Conservation (phyloP, 2,113 vertebrate species). For the Picathartes gymnocephalus region DNA sequence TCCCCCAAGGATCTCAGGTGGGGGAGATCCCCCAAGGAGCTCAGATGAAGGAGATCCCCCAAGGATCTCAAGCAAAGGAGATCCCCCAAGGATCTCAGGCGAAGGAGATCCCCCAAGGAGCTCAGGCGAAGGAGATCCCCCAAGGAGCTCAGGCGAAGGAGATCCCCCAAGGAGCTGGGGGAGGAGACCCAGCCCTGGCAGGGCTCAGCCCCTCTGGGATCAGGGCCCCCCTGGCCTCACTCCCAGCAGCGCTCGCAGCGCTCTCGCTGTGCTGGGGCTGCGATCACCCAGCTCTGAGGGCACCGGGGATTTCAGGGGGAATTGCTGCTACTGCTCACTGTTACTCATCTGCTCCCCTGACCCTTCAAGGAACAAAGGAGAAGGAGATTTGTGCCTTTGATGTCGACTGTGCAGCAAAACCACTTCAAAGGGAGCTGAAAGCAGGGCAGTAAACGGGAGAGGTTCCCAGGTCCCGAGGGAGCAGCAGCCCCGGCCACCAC, state of each 20-base stretch:
- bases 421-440: not conserved
- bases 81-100: not conserved
- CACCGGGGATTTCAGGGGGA: not conserved
- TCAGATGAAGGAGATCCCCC: not conserved
- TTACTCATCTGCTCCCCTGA: not conserved
- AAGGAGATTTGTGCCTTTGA: not conserved
- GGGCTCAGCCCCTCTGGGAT: too few relatives aligned
- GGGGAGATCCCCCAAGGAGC: too few relatives aligned
- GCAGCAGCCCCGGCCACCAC: not conserved
- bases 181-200: rapidly evolving
- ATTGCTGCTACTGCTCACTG: not conserved
- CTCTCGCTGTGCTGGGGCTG: not conserved
- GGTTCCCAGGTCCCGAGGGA: not conserved
- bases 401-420: rapidly evolving
- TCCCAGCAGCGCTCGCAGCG: not conserved
- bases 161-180: not conserved
- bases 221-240: rapidly evolving
- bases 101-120: too few relatives aligned
- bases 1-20: not conserved
- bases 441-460: rapidly evolving
- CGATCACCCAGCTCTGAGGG: not conserved
- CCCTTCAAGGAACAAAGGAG: not conserved
- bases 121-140: not conserved
- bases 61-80: too few relatives aligned
- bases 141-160: not conserved